Base-by-base conservation (phyloP, 2,113 vertebrate species). In the Callipepla squamata region DNA sequence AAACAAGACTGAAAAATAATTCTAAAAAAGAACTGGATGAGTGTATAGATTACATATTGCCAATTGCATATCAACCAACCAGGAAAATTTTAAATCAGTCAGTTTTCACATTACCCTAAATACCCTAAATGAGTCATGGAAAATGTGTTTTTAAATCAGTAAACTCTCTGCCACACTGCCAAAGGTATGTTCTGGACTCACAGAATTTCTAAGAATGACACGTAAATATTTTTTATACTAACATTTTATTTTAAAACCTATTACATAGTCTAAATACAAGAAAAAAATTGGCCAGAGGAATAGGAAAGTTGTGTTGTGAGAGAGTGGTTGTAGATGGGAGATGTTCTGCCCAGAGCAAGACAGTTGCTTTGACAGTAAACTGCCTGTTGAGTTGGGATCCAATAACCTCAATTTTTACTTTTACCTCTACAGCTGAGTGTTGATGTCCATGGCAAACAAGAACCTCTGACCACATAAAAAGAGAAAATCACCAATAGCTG, bases 21-120 rank as follows among this genome's bases (percentile, higher is more conserved):
- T 55, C 66, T 23, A 5, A 38, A 76, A 67, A 20, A 28, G 34
- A 68, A 81, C 11, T 6, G 5, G 4, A 69, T 17, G 4, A 59
- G 9, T 14, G 65, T 47, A 48, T 13, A 62, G 59, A 45, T 81
- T 84, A 88, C 63, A 34, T 22, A 80, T 59, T 73, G 13, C 9
- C 85, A 62, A 22, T 4, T 87, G 45, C 36, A 85, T 23, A 45
- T 76, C 20, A 38, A 48, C 10, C 32, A 87, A 17, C 9, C 40
- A 82, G 55, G 11, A 32, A 8, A 87, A 50, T 48, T 84, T 73
- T 73, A 79, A 73, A 87, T 67, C 30, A 85, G 22, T 0, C 40
- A 76, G 23, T 87, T 80, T 91, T 91, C 89, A 94, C 53, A 48
- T 1, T n/a, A n/a, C n/a, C n/a, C n/a, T n/a, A n/a, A n/a, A n/a